These are phyloP conservation scores for Neofelis nebulosa DNA, from an alignment of 2,113 vertebrate genomes.

Conservation along the genomic window DNA sequence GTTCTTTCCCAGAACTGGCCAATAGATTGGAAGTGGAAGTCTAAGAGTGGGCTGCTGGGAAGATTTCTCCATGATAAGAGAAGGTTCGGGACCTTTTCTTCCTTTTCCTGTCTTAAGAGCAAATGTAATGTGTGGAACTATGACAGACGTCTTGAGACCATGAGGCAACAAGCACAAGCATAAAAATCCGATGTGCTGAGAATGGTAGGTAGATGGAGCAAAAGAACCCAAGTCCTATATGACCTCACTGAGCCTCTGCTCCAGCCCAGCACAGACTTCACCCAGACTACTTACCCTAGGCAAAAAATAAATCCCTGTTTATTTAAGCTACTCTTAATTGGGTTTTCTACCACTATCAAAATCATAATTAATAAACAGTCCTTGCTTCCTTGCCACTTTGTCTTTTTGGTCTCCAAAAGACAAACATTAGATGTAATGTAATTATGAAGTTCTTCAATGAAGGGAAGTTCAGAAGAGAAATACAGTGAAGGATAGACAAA, in stretches of 20 bases:
- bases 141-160: background rate
- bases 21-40: background rate
- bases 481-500: background rate
- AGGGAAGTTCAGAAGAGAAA: conserved; percentile 15
- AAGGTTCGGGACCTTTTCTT: background rate
- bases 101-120: background rate
- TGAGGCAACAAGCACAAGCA: background rate
- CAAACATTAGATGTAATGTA: background rate
- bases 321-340: background rate
- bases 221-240: background rate
- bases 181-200: background rate
- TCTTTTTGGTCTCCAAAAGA: background rate
- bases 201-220: background rate
- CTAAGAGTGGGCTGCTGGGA: background rate
- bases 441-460: background rate
- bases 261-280: background rate
- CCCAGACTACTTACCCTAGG: background rate
- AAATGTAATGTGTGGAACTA: background rate
- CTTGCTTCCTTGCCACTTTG: background rate
- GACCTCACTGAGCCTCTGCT: background rate
- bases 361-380: background rate
- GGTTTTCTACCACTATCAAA: background rate
- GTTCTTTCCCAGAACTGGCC: background rate
- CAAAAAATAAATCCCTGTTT: conserved; percentile 3
- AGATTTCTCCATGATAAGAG: background rate